A percentile compares a stretch with the other conserved stretches of the same genome.
Conservation (phyloP, 1,140 invertebrate species). For the Globodera ellingtonae region DNA sequence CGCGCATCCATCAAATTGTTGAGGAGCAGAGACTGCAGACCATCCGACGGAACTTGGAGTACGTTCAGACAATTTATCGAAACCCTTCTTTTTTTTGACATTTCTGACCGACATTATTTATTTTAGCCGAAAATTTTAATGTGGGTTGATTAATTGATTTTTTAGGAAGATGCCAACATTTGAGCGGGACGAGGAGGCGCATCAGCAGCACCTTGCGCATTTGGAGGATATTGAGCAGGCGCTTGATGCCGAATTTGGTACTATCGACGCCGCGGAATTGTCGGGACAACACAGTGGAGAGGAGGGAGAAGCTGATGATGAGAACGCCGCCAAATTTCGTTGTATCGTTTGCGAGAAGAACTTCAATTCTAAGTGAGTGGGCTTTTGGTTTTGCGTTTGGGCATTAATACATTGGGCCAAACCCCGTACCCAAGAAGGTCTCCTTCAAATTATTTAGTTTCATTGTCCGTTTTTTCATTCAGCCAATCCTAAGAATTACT, state of each 20-base stretch:
- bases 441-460: too few relatives aligned
- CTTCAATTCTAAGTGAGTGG: conserved; percentile 40
- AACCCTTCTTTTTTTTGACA: too few relatives aligned
- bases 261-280: conserved; percentile 7
- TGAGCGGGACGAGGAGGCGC: conserved; percentile 22
- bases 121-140: too few relatives aligned
- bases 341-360: conserved; percentile 55
- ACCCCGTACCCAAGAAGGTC: too few relatives aligned
- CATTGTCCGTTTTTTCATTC: too few relatives aligned
- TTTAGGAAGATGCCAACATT: conserved; percentile 44
- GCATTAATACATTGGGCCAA: conserved; percentile 10
- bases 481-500: too few relatives aligned
- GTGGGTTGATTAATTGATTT: neutral
- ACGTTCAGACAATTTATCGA: neutral
- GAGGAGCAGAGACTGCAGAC: conserved; percentile 34
- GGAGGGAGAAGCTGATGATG: conserved; percentile 13
- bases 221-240: conserved; percentile 49
- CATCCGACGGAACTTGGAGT: conserved; percentile 46
- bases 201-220: conserved; percentile 35
- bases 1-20: conserved; percentile 35
- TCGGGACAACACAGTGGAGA: neutral
- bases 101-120: neutral
- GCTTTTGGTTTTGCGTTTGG: conserved; percentile 10
- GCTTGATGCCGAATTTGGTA: conserved; percentile 51
- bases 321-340: conserved; percentile 4